These are phyloP conservation scores for Danio albolineatus DNA, from an alignment of 2,797 vertebrate genomes.

Conservation along the genomic window DNA sequence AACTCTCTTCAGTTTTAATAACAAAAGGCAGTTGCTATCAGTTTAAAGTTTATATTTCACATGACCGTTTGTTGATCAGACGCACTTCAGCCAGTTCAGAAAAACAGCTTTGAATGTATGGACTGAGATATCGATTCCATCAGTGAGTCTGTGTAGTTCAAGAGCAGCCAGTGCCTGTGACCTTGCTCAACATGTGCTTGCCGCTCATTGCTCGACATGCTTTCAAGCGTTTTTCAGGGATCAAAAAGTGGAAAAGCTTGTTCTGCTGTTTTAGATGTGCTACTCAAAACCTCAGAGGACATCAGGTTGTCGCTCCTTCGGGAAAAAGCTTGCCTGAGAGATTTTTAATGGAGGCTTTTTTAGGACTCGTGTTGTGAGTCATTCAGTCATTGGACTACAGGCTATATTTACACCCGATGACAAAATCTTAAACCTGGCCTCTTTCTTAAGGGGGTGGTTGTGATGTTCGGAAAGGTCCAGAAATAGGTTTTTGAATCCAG, in stretches of 20 bases:
- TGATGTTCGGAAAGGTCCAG: neutral
- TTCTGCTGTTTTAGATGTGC: slow-evolving; percentile 13
- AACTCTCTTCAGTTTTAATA: neutral
- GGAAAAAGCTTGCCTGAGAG: slow-evolving; percentile 24
- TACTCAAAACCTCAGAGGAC: slow-evolving; percentile 10
- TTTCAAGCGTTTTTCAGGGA: slow-evolving; percentile 29
- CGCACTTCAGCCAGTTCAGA: slow-evolving; percentile 33
- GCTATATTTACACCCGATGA: slow-evolving; percentile 7
- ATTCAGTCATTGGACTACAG: neutral
- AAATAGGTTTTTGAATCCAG: neutral
- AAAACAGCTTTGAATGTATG: slow-evolving; percentile 46
- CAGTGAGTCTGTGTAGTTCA: slow-evolving; percentile 1
- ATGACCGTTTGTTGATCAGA: slow-evolving; percentile 34
- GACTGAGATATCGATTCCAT: slow-evolving; percentile 9
- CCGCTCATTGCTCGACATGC: slow-evolving; percentile 5
- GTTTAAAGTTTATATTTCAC: slow-evolving; percentile 8
- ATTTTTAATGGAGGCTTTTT: slow-evolving; percentile 29
- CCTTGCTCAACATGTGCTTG: neutral
- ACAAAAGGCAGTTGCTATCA: neutral
- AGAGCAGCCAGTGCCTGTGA: slow-evolving; percentile 1
- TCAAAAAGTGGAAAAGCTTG: slow-evolving; percentile 44
- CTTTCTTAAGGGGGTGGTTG: neutral
- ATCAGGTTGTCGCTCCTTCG: neutral
- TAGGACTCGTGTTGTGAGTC: neutral
- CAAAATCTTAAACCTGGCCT: neutral